Conservation (phyloP, 2,113 vertebrate species). For the Tupaia tana region DNA sequence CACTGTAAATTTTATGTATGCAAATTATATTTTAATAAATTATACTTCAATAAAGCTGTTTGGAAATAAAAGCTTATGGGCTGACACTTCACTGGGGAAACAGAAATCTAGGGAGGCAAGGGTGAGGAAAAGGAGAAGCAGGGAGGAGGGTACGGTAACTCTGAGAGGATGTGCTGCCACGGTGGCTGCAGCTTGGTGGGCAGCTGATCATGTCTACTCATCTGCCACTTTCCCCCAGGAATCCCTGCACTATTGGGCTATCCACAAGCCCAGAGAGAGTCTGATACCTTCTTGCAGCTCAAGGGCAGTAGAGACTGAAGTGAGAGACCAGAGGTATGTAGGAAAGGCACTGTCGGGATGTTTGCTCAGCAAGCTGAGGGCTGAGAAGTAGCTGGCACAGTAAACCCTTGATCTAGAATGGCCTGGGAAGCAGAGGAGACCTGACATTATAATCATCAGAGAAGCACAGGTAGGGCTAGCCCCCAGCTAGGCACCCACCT, state of each 20-base stretch:
- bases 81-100: neutral
- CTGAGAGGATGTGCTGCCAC: too few relatives aligned
- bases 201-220: fast-evolving
- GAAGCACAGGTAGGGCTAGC: fast-evolving
- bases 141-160: too few relatives aligned
- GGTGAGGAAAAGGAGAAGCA: neutral
- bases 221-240: neutral
- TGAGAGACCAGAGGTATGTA: fast-evolving
- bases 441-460: fast-evolving
- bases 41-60: slow-evolving; percentile 6
- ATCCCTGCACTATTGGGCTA: fast-evolving
- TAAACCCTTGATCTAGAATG: neutral
- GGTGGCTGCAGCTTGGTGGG: fast-evolving
- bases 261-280: neutral
- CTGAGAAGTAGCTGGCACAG: too few relatives aligned
- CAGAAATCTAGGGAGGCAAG: neutral
- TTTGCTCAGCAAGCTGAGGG: neutral
- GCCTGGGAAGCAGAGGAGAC: neutral
- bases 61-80: neutral
- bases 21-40: neutral
- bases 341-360: neutral
- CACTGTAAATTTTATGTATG: neutral
- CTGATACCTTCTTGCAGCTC: neutral
- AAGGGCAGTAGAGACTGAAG: neutral
- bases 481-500: fast-evolving